A percentile compares a stretch with the other conserved stretches of the same genome.
These are phyloP conservation scores for Siphamia tubifer DNA, from an alignment of 2,113 vertebrate genomes.

Conservation along the genomic window DNA sequence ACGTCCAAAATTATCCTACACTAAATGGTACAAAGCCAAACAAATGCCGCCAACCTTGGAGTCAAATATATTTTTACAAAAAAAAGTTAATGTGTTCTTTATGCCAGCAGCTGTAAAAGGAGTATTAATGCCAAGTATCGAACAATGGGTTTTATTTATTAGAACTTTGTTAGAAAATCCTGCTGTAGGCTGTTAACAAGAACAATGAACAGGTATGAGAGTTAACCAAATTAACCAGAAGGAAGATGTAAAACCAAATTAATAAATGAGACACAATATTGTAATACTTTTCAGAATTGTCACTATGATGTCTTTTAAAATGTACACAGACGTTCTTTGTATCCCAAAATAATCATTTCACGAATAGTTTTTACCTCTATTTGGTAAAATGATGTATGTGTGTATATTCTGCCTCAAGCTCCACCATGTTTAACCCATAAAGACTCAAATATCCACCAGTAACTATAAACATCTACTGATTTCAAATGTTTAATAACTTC, in stretches of 20 bases:
- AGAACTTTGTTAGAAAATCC: not conserved
- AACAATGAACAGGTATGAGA: not conserved
- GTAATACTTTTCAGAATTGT: too few species aligned
- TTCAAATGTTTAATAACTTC: too few species aligned
- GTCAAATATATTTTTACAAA: not conserved
- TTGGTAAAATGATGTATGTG: conserved; percentile 4
- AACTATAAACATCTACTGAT: too few species aligned
- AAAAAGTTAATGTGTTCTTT: not conserved
- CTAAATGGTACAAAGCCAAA: not conserved
- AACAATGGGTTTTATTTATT: not conserved
- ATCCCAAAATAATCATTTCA: too few species aligned
- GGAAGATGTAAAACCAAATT: not conserved
- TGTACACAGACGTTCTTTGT: too few species aligned
- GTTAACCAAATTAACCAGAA: not conserved
- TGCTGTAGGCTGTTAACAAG: not conserved
- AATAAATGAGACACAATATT: too few species aligned
- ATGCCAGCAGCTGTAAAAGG: not conserved
- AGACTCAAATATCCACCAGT: too few species aligned
- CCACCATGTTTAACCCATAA: too few species aligned
- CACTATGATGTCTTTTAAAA: too few species aligned
- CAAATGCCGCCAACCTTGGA: not conserved
- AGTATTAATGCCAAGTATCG: not conserved
- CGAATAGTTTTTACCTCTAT: too few species aligned
- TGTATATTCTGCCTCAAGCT: conserved; percentile 41
- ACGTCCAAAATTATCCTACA: not conserved